Conservation (phyloP, 2,888 invertebrate species). For the Fragum fragum region DNA sequence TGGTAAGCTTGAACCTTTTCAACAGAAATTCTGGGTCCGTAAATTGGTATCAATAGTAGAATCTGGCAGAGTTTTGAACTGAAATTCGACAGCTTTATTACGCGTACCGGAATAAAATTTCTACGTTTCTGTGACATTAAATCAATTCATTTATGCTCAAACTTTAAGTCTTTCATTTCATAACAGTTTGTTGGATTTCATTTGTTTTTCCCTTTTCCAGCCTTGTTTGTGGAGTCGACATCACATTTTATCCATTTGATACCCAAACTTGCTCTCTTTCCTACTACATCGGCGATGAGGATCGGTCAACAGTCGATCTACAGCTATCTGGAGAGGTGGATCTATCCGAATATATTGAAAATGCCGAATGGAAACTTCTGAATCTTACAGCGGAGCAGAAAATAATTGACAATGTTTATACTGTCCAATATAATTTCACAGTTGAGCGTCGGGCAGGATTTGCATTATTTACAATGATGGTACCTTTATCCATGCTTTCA, state of each 20-base stretch:
- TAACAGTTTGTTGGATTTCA: no score
- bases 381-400: not conserved
- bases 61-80: no score
- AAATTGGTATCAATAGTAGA: no score
- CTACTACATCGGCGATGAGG: slow-evolving; percentile 15
- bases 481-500: not conserved
- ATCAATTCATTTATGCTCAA: no score
- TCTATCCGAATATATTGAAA: slow-evolving; percentile 1
- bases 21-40: no score
- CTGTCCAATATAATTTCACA: not conserved
- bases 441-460: slow-evolving; percentile 11
- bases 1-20: no score
- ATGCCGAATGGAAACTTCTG: slow-evolving; percentile 23
- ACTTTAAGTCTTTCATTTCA: no score
- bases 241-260: slow-evolving; percentile 15
- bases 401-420: not conserved
- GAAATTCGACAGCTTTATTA: no score
- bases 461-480: not conserved
- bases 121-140: no score
- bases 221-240: slow-evolving; percentile 1
- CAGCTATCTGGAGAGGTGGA: not conserved
- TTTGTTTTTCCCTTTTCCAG: not conserved
- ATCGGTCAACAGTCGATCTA: not conserved
- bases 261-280: not conserved
- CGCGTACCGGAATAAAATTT: no score